phyloP scores from a whole-genome alignment of 1,140 invertebrate genomes.

The Solen grandis region DNA sequence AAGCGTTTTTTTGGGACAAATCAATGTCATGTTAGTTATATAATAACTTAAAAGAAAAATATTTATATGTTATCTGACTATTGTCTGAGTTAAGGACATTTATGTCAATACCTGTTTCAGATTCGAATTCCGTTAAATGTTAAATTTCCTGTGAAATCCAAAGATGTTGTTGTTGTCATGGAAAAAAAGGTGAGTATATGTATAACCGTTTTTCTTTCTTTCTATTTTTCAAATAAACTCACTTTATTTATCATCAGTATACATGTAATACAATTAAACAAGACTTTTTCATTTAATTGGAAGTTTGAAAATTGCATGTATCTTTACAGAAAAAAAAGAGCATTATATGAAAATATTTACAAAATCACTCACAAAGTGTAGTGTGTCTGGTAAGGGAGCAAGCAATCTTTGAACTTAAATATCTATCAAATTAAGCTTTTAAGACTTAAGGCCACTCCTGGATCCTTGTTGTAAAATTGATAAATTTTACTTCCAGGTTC shows the following conservation, averaged over 20 bases:
- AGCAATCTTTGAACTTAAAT: background rate
- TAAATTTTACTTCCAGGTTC: too few species aligned
- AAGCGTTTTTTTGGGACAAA: too few species aligned
- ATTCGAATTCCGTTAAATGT: constrained; percentile 91
- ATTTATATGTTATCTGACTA: too few species aligned
- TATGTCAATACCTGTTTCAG: constrained; percentile 85
- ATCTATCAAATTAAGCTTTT: too few species aligned
- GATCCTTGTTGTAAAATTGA: too few species aligned
- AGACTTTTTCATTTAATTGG: background rate
- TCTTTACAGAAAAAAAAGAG: background rate
- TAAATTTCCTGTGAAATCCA: constrained; percentile 88
- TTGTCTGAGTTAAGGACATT: too few species aligned
- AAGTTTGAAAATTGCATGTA: background rate
- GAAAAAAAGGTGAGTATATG: constrained; percentile 84
- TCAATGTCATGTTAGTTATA: too few species aligned
- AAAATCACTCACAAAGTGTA: background rate
- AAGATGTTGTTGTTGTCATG: constrained; percentile 92
- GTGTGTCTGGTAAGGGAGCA: background rate
- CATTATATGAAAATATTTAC: background rate
- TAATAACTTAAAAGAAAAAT: too few species aligned
- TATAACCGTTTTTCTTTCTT: background rate
- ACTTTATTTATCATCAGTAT: background rate
- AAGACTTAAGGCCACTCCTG: too few species aligned
- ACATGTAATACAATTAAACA: background rate
- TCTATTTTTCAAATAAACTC: too few species aligned